Percentiles rank a stretch among this genome's conserved stretches.
These are phyloP conservation scores for Pseudopodoces humilis DNA, from an alignment of 2,113 vertebrate species.

Conservation along the genomic window DNA sequence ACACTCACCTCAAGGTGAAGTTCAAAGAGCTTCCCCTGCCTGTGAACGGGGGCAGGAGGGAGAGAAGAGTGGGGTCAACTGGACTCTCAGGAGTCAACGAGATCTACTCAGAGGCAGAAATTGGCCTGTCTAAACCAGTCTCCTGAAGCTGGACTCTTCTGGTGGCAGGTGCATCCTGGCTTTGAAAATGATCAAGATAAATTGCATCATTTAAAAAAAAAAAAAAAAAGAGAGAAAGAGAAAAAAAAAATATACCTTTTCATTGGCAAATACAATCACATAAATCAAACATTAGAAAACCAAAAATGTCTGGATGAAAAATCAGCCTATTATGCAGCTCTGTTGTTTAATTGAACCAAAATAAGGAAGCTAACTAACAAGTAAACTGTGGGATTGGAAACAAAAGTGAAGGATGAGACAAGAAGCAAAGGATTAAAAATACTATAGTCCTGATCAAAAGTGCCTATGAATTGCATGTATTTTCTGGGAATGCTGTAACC, in stretches of 20 bases:
- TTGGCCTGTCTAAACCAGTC: rapidly evolving
- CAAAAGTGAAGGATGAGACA: not conserved
- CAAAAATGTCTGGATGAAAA: not conserved
- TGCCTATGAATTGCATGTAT: not conserved
- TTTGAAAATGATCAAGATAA: not conserved
- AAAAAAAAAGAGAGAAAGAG: not conserved
- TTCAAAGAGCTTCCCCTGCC: not conserved
- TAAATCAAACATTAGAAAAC: not conserved
- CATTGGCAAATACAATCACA: not conserved
- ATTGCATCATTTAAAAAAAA: not conserved
- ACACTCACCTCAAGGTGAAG: not conserved
- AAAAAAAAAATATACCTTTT: not conserved
- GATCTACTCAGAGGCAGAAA: not conserved
- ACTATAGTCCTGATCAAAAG: not conserved
- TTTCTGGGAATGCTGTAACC: not conserved
- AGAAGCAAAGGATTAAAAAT: not conserved
- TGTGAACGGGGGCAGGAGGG: not conserved
- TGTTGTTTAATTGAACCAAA: not conserved
- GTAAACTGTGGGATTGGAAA: not conserved
- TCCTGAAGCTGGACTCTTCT: not conserved
- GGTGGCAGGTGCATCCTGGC: not conserved
- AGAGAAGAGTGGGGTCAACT: not conserved
- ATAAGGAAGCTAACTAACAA: not conserved
- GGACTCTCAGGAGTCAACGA: not conserved
- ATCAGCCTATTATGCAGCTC: not conserved